Conservation (phyloP, 2,113 vertebrate species). For the Cyrtonyx montezumae region DNA sequence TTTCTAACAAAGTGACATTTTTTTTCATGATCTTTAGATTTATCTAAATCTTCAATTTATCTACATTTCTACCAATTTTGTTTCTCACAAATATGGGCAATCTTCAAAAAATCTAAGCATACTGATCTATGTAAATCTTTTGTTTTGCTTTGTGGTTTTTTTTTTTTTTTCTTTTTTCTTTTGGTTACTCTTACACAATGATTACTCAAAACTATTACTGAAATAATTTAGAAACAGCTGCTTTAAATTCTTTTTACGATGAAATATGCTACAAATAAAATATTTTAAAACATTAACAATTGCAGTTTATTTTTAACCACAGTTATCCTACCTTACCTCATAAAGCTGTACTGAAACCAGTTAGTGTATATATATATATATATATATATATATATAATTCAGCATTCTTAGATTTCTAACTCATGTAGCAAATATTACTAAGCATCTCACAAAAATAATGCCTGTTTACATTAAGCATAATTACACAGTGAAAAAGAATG, state of each 20-base stretch:
- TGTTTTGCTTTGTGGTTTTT: too few species aligned
- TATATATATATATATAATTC: not conserved
- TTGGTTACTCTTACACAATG: not conserved
- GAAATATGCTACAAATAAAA: not conserved
- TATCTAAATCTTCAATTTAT: not conserved
- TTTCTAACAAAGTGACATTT: not conserved
- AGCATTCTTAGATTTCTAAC: not conserved
- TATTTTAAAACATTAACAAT: not conserved
- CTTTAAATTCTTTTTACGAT: not conserved
- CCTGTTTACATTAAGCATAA: not conserved
- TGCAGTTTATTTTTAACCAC: not conserved
- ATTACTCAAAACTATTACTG: not conserved
- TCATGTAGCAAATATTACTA: not conserved
- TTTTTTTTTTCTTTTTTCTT: rapidly evolving
- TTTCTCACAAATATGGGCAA: not conserved
- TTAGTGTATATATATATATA: not conserved
- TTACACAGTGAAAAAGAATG: not conserved
- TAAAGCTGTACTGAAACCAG: not conserved
- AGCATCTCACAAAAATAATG: not conserved
- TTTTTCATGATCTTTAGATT: not conserved
- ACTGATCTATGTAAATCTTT: not conserved
- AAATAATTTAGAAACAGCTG: not conserved
- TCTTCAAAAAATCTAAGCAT: not conserved
- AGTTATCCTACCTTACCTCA: not conserved
- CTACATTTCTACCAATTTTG: not conserved